Conservation (phyloP, 2,888 invertebrate genomes). For the Andrena bucephala region DNA sequence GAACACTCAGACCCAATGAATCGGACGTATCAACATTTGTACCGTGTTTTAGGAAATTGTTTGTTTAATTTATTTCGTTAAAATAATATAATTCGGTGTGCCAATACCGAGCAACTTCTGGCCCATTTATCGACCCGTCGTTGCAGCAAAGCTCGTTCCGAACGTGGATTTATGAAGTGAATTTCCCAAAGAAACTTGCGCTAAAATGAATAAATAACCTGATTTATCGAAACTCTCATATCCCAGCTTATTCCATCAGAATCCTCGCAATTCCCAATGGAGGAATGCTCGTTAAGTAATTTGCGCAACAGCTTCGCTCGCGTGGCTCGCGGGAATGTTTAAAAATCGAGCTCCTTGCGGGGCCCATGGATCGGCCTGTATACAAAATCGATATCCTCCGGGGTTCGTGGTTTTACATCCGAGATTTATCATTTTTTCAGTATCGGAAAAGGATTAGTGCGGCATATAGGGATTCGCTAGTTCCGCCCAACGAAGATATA, state of each 20-base stretch:
- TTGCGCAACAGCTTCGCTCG: not conserved
- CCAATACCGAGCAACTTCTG: constrained; percentile 16
- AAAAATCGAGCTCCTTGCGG: constrained; percentile 45
- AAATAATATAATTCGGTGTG: constrained; percentile 32
- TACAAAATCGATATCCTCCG: constrained; percentile 55
- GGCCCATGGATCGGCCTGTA: constrained; percentile 50
- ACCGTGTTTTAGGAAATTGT: constrained; percentile 30
- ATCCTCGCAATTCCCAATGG: not conserved
- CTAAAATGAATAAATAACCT: not conserved
- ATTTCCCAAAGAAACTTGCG: constrained; percentile 28
- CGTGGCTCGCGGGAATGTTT: constrained; percentile 3
- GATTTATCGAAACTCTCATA: not conserved
- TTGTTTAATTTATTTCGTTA: constrained; percentile 20
- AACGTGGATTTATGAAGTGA: constrained; percentile 52
- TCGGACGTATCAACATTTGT: constrained; percentile 31
- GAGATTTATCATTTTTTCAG: constrained; percentile 73
- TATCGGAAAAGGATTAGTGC: constrained; percentile 73
- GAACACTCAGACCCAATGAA: constrained; percentile 26
- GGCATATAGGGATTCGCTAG: constrained; percentile 71
- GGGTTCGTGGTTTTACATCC: constrained; percentile 69
- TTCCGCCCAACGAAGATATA: constrained; percentile 71
- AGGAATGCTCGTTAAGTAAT: not conserved
- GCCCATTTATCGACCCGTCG: constrained; percentile 43
- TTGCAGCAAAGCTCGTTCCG: constrained; percentile 22
- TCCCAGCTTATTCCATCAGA: not conserved